Base-by-base conservation (phyloP, 2,888 invertebrate genomes). In the Adineta ricciae region DNA sequence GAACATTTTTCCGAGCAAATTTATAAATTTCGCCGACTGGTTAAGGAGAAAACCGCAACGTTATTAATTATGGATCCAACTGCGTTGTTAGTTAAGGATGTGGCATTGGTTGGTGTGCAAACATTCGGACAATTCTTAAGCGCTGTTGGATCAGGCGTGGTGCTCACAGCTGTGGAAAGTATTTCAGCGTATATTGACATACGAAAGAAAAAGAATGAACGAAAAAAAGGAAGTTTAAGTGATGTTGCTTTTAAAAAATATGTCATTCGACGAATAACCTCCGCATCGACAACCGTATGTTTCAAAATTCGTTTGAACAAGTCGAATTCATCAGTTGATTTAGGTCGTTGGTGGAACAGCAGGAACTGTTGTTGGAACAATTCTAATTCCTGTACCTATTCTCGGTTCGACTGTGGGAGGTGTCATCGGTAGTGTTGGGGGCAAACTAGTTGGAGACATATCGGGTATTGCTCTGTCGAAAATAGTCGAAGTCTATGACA, bases 1-100 rank as follows among this genome's bases (percentile, higher is more conserved):
- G 78, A 78, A 78, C 38, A 78, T 41, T 78, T 41, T 78, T 41
- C 41, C 5, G 78, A 78, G 41, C 78, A 78, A 41, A n/a, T 78
- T 36, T 41, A n/a, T 78, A 38, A 41, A 78, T 32, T 78, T 78
- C 78, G 78, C 11, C 38, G n/a, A 38, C 14, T 24, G n/a, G 41
- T 41, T 8, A 38, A 78, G 41, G n/a, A 78, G 11, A 78, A 78
- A 41, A 41, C 38, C 11, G 78, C 78, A 41, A 41, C 78, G 19
- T n/a, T 78, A 41, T 41, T 78, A 9, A 41, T 78, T 78, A 14
- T 78, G 38, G 78, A 78, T 78, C 78, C 78, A 5, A 41, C 41
- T 9, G 38, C 78, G 41, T 78, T 78, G n/a, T 9, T 78, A 24
- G 78, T 78, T 0, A 78, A 78, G 41, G 78, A 78, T 78, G 41